Evolutionary conservation across 2,113 vertebrate genomes (phyloP), one percentile per base, ranked within the genome.

Genomic region (Lethenteron reissneri): DNA sequence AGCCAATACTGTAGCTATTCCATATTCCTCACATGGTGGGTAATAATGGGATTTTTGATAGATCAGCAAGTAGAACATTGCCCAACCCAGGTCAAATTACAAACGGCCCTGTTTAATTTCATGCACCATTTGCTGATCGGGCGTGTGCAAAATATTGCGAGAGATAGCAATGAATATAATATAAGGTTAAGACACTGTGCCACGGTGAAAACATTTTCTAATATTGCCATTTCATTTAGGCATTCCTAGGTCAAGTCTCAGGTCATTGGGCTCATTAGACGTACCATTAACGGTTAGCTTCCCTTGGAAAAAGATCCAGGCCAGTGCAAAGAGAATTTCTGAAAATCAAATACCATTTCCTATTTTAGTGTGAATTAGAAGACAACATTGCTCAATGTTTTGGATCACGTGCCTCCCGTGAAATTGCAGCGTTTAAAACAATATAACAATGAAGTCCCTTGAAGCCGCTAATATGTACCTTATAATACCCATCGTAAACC

Each of bases 131-230:
- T 68, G n/a, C 64, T 68, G 64, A 68, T 68, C 64, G 25, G 11
- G 64, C n/a, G n/a, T n/a, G 11, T 68, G 64, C 8, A 64, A 68
- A 68, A 68, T 68, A 25, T 68, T 11, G 64, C 25, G 64, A 68
- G 25, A 68, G n/a, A 68, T 68, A 68, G 64, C 64, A 68, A 68
- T 68, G 64, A 68, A 68, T 68, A 68, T 68, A 68, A 68, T 68
- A 68, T 68, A 68, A 68, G 64, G 64, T 68, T 68, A 68, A 68
- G 25, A 68, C 25, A 25, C 25, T 25, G n/a, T n/a, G 10, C 64
- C 64, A 68, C 25, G 64, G 64, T 17, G 25, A 68, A 68, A 9
- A 68, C n/a, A 68, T 17, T 68, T 68, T 68, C 64, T 17, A 68
- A 68, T 68, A 68, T 68, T 25, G 25, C n/a, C n/a, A 17, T 68